phyloP scores from a whole-genome alignment of 2,888 invertebrate genomes.

The Oegoconia quadripuncta region DNA sequence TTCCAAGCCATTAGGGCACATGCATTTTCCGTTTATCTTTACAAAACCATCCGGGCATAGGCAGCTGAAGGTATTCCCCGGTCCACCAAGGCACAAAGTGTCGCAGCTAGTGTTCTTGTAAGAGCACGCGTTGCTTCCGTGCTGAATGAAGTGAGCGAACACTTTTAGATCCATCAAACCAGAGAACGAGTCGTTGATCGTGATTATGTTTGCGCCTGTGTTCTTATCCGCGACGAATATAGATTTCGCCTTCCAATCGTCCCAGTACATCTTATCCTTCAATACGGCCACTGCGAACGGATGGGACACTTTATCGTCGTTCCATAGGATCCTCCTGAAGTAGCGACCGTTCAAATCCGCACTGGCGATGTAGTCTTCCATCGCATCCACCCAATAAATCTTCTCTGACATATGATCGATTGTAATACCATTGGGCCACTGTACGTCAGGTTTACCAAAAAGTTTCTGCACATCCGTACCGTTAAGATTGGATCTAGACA shows the following conservation, averaged over 20 bases:
- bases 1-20: constrained; percentile 85
- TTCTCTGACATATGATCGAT: constrained; percentile 89
- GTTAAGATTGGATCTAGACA: constrained; percentile 89
- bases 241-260: constrained; percentile 90
- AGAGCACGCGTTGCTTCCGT: constrained; percentile 86
- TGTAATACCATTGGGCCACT: constrained; percentile 93
- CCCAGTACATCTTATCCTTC: constrained; percentile 93
- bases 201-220: constrained; percentile 80
- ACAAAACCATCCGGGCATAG: constrained; percentile 89
- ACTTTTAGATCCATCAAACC: constrained; percentile 91
- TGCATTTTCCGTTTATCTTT: constrained; percentile 78
- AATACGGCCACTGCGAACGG: constrained; percentile 92
- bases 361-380: constrained; percentile 88
- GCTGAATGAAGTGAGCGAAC: constrained; percentile 86
- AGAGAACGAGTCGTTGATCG: constrained; percentile 80
- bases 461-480: constrained; percentile 83
- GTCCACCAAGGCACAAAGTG: constrained; percentile 88
- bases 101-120: constrained; percentile 81
- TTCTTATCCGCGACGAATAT: constrained; percentile 90
- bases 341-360: constrained; percentile 84
- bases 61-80: constrained; percentile 83
- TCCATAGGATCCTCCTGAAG: constrained; percentile 82
- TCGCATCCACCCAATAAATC: constrained; percentile 94
- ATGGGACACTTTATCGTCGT: constrained; percentile 85
- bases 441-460: constrained; percentile 82